These are phyloP conservation scores for Pseudachorutes palmiensis DNA, from an alignment of 1,140 invertebrate genomes.

Conservation along the genomic window DNA sequence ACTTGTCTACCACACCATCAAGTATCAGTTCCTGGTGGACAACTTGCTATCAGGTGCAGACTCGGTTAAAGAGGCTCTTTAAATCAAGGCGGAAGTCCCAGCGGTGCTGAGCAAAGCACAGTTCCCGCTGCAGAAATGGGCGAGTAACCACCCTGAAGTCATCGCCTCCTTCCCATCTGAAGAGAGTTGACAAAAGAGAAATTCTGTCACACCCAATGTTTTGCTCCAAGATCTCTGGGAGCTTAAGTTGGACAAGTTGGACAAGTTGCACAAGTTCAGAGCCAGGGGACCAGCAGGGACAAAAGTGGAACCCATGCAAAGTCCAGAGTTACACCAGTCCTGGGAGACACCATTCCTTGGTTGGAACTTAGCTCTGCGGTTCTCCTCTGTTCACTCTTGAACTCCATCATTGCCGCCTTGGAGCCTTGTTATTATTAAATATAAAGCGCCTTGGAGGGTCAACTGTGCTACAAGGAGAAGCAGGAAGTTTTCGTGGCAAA, in stretches of 20 bases:
- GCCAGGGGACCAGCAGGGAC: no score
- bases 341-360: constrained; percentile 32
- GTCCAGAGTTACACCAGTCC: constrained; percentile 36
- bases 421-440: background rate
- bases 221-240: constrained; percentile 36
- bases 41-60: constrained; percentile 43
- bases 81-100: constrained; percentile 36
- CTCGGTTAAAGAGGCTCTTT: constrained; percentile 39
- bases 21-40: constrained; percentile 40
- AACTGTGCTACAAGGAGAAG: background rate
- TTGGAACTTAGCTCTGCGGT: background rate
- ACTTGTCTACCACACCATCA: background rate
- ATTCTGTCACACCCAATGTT: constrained; percentile 34
- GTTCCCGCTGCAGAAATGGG: constrained; percentile 41
- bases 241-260: background rate
- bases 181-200: constrained; percentile 18
- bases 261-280: background rate
- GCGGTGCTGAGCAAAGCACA: constrained; percentile 27
- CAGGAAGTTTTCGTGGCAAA: background rate
- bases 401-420: background rate
- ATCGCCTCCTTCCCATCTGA: constrained; percentile 20
- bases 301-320: constrained; percentile 25
- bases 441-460: background rate
- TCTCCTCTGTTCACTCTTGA: background rate
- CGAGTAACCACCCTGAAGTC: constrained; percentile 36